Evolutionary conservation across 2,888 invertebrate species (phyloP).

Genomic region (Spilosoma lubricipeda): DNA sequence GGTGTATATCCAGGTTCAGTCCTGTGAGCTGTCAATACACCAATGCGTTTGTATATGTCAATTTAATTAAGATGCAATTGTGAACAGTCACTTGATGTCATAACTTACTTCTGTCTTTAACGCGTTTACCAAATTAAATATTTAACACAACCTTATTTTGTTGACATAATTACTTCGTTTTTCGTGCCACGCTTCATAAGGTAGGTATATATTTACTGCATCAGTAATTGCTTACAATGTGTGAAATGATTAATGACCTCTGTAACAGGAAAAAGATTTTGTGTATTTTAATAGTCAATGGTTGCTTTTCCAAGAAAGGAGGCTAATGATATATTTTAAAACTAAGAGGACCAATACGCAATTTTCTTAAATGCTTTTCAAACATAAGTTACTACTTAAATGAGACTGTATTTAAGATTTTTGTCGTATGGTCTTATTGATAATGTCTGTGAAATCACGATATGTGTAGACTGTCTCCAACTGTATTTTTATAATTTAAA

Average conservation of each 20-base stretch:
- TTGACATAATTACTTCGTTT: slow-evolving; percentile 15
- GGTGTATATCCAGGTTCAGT: too few species aligned
- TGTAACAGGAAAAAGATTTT: slow-evolving; percentile 15
- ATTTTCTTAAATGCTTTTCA: background rate
- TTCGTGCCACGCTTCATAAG: slow-evolving; percentile 2
- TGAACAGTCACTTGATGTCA: slow-evolving; percentile 17
- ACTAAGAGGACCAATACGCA: background rate
- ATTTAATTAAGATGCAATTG: slow-evolving; percentile 32
- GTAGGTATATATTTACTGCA: slow-evolving; percentile 12
- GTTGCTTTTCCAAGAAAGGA: slow-evolving; percentile 19
- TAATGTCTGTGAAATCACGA: too few species aligned
- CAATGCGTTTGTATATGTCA: slow-evolving; percentile 1
- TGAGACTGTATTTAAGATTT: background rate
- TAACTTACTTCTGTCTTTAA: background rate
- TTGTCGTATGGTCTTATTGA: background rate
- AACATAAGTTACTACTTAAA: background rate
- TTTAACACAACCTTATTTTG: slow-evolving; percentile 25
- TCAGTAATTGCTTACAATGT: slow-evolving; percentile 24
- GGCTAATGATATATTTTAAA: slow-evolving; percentile 25
- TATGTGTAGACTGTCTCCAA: too few species aligned
- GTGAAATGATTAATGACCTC: slow-evolving; percentile 16
- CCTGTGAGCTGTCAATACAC: slow-evolving; percentile 10
- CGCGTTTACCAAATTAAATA: slow-evolving; percentile 17
- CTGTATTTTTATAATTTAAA: background rate
- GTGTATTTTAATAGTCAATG: slow-evolving; percentile 19